Conservation (phyloP, 2,113 vertebrate genomes). For the Pavo muticus region DNA sequence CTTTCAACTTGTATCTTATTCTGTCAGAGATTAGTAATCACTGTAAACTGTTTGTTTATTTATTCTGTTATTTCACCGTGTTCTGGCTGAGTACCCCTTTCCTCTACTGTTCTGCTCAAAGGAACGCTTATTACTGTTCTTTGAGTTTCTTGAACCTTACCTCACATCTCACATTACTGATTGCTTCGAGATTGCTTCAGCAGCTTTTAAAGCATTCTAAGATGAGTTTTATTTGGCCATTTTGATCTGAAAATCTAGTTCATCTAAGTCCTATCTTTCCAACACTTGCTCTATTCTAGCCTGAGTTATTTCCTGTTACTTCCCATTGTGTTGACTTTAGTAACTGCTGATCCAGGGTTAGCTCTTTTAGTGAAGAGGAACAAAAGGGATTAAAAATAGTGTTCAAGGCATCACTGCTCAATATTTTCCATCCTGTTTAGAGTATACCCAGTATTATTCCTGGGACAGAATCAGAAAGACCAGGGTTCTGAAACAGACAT, state of each 20-base stretch:
- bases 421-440: not conserved
- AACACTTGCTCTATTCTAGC: not conserved
- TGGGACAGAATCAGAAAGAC: not conserved
- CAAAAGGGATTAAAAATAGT: not conserved
- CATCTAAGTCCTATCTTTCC: not conserved
- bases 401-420: not conserved
- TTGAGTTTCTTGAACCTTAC: not conserved
- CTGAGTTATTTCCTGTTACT: not conserved
- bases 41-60: not conserved
- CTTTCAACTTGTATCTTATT: conserved; percentile 43
- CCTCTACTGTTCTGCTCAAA: not conserved
- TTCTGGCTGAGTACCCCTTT: not conserved
- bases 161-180: not conserved
- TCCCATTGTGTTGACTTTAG: not conserved
- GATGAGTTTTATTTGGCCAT: not conserved
- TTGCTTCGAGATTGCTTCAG: not conserved
- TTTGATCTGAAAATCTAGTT: conserved; percentile 17
- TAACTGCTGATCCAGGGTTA: not conserved
- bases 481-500: not conserved
- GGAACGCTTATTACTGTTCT: not conserved
- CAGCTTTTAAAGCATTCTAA: not conserved
- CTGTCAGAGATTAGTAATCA: not conserved
- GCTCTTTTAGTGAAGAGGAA: not conserved
- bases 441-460: not conserved
- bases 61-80: not conserved